phyloP scores from a whole-genome alignment of 2,113 vertebrate genomes.

The Hoplias malabaricus region DNA sequence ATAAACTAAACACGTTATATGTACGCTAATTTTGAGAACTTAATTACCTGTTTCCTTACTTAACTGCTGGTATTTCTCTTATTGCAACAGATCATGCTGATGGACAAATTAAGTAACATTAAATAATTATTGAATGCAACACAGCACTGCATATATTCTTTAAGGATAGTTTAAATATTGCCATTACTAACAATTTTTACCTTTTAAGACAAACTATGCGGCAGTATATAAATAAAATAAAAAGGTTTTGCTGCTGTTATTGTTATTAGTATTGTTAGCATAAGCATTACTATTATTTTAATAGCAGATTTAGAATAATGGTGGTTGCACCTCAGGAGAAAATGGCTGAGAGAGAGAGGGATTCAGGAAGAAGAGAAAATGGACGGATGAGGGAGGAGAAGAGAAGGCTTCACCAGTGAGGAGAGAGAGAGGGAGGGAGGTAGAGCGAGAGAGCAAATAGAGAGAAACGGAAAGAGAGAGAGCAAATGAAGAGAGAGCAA shows the following conservation, averaged over 20 bases:
- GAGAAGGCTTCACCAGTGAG: slow-evolving; percentile 47
- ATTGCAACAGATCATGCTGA: neutral
- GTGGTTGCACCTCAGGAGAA: slow-evolving; percentile 40
- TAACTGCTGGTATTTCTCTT: neutral
- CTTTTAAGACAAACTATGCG: neutral
- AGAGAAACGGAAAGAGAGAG: slow-evolving; percentile 28
- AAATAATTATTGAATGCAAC: neutral
- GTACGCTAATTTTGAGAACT: neutral
- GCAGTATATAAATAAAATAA: neutral
- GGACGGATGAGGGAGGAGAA: slow-evolving; percentile 58
- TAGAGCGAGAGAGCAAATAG: slow-evolving; percentile 33
- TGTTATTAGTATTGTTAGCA: neutral
- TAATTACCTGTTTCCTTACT: neutral
- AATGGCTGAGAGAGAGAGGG: slow-evolving; percentile 56
- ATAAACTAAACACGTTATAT: neutral
- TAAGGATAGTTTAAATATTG: neutral
- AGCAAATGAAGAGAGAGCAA: slow-evolving; percentile 9
- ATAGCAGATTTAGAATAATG: slow-evolving; percentile 7
- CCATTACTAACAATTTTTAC: neutral
- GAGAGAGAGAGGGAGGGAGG: slow-evolving; percentile 41
- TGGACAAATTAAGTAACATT: neutral
- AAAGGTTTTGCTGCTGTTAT: neutral
- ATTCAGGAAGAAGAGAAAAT: slow-evolving; percentile 54
- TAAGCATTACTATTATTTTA: too few relatives aligned
- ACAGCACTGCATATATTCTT: neutral